phyloP scores from a whole-genome alignment of 2,888 invertebrate genomes.

The Drymonia ruficornis region DNA sequence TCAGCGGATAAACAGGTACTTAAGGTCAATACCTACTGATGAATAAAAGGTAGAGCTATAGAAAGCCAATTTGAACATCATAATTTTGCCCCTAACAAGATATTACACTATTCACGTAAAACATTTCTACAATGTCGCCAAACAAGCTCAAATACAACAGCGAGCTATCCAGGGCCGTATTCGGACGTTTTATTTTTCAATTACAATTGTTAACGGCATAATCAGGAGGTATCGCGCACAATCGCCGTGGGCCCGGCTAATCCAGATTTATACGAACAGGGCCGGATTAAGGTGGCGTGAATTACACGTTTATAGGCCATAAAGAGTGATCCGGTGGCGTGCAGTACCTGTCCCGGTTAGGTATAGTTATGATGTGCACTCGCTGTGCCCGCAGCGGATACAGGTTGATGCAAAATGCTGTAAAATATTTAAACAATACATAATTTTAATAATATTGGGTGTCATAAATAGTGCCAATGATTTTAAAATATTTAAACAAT shows the following conservation, averaged over 20 bases:
- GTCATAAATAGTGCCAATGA: too few relatives aligned
- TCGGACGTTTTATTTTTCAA: slow-evolving; percentile 78
- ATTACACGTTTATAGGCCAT: slow-evolving; percentile 84
- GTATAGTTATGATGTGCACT: slow-evolving; percentile 76
- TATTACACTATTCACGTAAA: neutral
- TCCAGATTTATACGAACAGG: slow-evolving; percentile 82
- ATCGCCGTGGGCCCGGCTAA: slow-evolving; percentile 76
- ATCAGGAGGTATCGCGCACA: slow-evolving; percentile 76
- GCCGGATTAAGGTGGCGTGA: slow-evolving; percentile 83
- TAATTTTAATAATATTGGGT: too few relatives aligned
- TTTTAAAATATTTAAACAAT: too few relatives aligned
- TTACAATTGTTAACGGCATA: slow-evolving; percentile 83
- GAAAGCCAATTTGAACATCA: neutral
- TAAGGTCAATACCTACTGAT: too few relatives aligned
- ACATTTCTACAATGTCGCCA: slow-evolving; percentile 11
- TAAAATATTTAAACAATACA: neutral
- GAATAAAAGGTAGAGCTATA: neutral
- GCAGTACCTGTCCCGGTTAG: slow-evolving; percentile 71
- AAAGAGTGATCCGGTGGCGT: slow-evolving; percentile 83
- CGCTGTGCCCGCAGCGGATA: slow-evolving; percentile 49
- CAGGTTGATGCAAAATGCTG: slow-evolving; percentile 42
- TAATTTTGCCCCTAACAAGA: neutral
- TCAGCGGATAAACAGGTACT: neutral
- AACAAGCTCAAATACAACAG: slow-evolving; percentile 19
- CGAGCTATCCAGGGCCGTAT: slow-evolving; percentile 29